Base-by-base conservation (phyloP, 2,797 vertebrate genomes). In the Triplophysa bombifrons region DNA sequence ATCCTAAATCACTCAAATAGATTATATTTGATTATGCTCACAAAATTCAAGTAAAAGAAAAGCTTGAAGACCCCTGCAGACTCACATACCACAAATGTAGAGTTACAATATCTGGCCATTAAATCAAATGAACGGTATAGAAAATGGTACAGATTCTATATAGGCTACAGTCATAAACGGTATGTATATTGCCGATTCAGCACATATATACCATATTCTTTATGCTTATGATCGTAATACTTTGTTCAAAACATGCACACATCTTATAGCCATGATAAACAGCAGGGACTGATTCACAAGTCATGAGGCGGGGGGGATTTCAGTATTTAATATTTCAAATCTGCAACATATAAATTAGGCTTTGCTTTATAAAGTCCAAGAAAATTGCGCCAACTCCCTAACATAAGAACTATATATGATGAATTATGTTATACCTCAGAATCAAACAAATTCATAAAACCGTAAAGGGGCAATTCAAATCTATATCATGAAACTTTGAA, bases 61-160 rank as follows among this genome's bases (percentile, higher is more conserved):
- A 85, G 82, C 85, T 84, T 66, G 64, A 72, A 44, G 44, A 64
- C 51, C 74, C 87, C 71, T 82, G 74, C 86, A 80, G n/a, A 82
- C 87, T 85, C 73, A 89, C 87, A 89, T 91, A 92, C 89, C 90
- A 88, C 87, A 75, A 50, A 51, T 27, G 53, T 72, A 34, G 73
- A 69, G 88, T 86, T 86, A 27, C 74, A 80, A 74, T 72, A 72
- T 85, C 76, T 86, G 58, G 80, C 22, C 9, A 20, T 50, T 22
- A 53, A 55, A 55, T 25, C 65, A 19, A 86, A 86, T 87, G 76
- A 67, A 78, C 50, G 68, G 20, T 30, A 84, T 56, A 74, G 20
- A 64, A 34, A 38, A 48, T 19, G 51, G 80, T 84, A 65, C 64
- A 10, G 44, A 77, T 64, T 56, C 55, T 65, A 76, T 60, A 83